Base-by-base conservation (phyloP, 2,888 invertebrate species). In the Diaprepes abbreviatus region DNA sequence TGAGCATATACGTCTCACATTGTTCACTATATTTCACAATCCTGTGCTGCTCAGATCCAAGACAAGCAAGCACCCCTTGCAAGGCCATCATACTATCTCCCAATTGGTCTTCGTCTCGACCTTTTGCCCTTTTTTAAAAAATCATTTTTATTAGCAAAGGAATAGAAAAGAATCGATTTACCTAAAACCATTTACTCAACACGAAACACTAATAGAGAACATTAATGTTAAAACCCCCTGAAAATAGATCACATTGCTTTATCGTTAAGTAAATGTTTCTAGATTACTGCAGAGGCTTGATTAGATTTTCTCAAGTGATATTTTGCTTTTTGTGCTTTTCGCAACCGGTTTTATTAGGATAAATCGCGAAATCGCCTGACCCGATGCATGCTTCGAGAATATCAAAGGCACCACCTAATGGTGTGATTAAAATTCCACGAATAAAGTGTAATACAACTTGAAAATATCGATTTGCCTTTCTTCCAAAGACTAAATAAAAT, bases 271-370 rank as follows among this genome's bases (percentile, higher is more conserved):
- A 45, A 45, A 45, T 21, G 45, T 45, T 45, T 21, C 24, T 12
- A 24, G 45, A 40, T 45, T 45, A 45, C 12, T 45, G 12, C 4
- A 21, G 10, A 24, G 43, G 3, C 21, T 21, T 12, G 45, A 45
- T 45, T 45, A 24, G 12, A 45, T 21, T 45, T 45, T 24, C 24
- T 12, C 45, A 24, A 54, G n/a, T 12, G 19, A 36, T 54, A 35
- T 36, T 54, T 52, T 4, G 17, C 52, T 16, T 33, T 45, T 52
- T 36, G 54, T 35, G 31, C 54, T 35, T 54, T 52, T 52, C 33
- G 14, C n/a, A 52, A 17, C 33, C 4, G 17, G 52, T 52, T 43
- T 36, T 35, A 35, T 54, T 54, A 54, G 54, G 35, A 36, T 54
- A 54, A 48, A 54, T 54, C 21, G 54, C 19, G 16, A 17, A 7